Evolutionary conservation across 2,113 vertebrate genomes (phyloP), one percentile per base, ranked within the genome.

Genomic region (Mirounga angustirostris): DNA sequence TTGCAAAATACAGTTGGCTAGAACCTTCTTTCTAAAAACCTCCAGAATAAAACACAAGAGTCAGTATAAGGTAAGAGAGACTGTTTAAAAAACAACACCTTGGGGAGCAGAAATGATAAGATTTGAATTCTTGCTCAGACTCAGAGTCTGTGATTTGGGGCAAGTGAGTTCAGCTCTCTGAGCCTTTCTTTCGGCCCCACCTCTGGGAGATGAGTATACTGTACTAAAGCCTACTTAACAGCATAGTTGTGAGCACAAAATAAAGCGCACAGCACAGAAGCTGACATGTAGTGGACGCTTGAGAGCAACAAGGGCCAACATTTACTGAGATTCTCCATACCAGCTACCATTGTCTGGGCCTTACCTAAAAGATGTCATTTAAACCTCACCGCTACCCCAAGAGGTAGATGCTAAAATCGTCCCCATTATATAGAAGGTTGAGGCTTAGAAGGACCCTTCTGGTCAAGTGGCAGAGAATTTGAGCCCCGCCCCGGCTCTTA

Each of bases 1-100:
- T 89, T 88, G 30, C 63, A 94, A 95, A 88, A 43, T 26, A 26
- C 4, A 8, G 36, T 89, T 91, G 65, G 4, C 92, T 96, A 58
- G 71, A 95, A 86, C 15, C 63, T 73, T 93, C 67, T 89, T 81
- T 74, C 73, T 87, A 22, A 46, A 85, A 93, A 81, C 24, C 4
- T 52, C 61, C 15, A 18, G 79, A 86, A 80, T 80, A 80, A 86
- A 94, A 83, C 67, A 69, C 61, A 85, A n/a, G 33, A 83, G 40
- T 71, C 36, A 69, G 1, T 71, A 28, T 24, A 94, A 33, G 21
- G 43, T 91, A 61, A 67, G 33, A 78, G 15, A 93, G 26, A 36
- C 76, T 87, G 19, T n/a, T 81, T 65, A 33, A 71, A 84, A 84
- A 81, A 5, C 15, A 81, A 3, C 15, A n/a, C 4, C 13, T 86